A percentile compares a stretch with the other conserved stretches of the same genome.
phyloP scores from a whole-genome alignment of 2,113 vertebrate species.

The Coptodon bakossiorum region DNA sequence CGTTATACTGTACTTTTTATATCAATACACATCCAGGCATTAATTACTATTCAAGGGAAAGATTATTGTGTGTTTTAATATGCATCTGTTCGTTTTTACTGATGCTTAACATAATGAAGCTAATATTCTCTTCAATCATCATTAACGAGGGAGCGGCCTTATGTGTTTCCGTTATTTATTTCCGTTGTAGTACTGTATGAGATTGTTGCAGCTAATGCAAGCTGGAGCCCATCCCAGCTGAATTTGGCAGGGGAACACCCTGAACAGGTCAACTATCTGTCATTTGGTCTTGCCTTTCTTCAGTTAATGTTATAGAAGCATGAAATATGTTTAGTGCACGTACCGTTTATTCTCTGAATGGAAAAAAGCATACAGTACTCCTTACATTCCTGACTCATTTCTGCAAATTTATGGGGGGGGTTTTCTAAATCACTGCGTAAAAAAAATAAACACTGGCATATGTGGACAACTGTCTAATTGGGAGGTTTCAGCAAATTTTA shows the following conservation, averaged over 20 bases:
- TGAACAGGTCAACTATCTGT: not conserved
- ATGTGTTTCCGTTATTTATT: not conserved
- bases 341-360: not conserved
- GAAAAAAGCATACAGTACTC: not conserved
- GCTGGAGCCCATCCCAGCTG: not conserved
- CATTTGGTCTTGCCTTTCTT: not conserved
- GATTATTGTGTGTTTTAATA: not conserved
- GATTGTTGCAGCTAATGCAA: not conserved
- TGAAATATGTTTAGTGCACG: not conserved
- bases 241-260: not conserved
- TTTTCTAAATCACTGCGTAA: not conserved
- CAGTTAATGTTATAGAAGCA: not conserved
- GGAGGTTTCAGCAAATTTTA: not conserved
- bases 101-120: not conserved
- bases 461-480: not conserved
- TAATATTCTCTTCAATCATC: not conserved
- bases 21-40: not conserved
- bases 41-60: not conserved
- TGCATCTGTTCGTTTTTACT: not conserved
- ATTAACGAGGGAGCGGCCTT: not conserved
- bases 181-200: not conserved
- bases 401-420: not conserved
- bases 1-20: not conserved
- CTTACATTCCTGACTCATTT: not conserved
- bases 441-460: not conserved